Evolutionary conservation across 2,797 vertebrate species (phyloP).

Genomic region (Aphelocoma californica): DNA sequence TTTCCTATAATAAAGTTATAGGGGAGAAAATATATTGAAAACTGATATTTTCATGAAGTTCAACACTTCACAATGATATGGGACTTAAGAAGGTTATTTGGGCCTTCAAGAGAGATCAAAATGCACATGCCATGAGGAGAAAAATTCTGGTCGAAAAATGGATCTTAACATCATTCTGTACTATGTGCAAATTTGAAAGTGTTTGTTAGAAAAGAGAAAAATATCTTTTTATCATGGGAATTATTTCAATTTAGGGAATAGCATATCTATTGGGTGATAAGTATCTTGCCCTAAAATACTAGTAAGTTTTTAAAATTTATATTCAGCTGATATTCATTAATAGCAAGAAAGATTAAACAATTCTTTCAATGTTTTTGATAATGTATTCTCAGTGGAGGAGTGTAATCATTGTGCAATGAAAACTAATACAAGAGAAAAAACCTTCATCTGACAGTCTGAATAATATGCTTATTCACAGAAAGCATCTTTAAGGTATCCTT

Average conservation of each 20-base stretch:
- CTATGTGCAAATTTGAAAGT: background rate
- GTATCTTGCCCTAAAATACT: background rate
- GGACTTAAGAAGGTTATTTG: background rate
- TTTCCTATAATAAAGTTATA: background rate
- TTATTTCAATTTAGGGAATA: background rate
- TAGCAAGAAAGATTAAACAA: constrained; percentile 29
- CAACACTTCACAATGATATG: background rate
- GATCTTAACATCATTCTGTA: background rate
- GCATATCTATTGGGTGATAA: background rate
- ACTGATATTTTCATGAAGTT: background rate
- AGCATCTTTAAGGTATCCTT: constrained; percentile 68
- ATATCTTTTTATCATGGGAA: background rate
- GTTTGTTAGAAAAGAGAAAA: background rate
- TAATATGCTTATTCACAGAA: constrained; percentile 58
- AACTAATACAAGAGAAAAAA: background rate
- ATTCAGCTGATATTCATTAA: background rate
- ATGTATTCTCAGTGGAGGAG: constrained; percentile 1
- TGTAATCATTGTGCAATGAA: constrained; percentile 33
- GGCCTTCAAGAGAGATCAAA: background rate
- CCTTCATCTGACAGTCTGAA: background rate
- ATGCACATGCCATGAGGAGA: background rate
- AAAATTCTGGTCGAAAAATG: background rate
- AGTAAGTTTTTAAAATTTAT: background rate
- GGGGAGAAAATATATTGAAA: background rate
- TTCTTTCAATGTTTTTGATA: constrained; percentile 44